Base-by-base conservation (phyloP, 2,113 vertebrate genomes). In the Nibea albiflora region DNA sequence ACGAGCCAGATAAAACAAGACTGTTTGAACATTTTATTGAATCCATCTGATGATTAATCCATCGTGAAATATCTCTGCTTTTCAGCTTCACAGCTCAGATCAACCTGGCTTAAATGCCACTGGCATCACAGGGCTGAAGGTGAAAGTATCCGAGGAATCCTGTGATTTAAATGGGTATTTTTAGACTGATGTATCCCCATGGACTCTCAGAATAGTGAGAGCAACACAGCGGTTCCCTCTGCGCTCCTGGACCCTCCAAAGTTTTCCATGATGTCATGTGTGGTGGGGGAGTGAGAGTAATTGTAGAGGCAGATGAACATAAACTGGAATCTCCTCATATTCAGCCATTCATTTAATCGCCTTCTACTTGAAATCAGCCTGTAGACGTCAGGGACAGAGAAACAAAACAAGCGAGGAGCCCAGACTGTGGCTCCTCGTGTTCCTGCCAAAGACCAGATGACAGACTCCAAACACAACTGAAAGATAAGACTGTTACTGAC, bases 121-220 rank as follows among this genome's bases (percentile, higher is more conserved):
- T 96, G 94, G 94, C 96, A 95, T 95, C 95, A 95, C 95, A 94
- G 95, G 93, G 95, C 94, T 94, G 93, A 95, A 95, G 94, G 95
- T 92, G 90, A 92, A 96, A 93, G 96, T 96, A 98, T 98, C 94
- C 87, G 74, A 94, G 93, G 96, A 97, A 97, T 97, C 95, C 86
- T 82, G 86, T 94, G 96, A 97, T 97, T 96, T 94, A 95, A 95
- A 94, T 35, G 80, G 88, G 89, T 98, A 99, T 98, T 98, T 98
- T 98, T 98, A 98, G 98, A 96, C 86, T 89, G 76, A 95, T 95
- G 95, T 96, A 94, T 97, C 96, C 87, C 87, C 44, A 26, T 52
- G 83, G 93, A 92, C 94, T 89, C 90, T 92, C 93, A 93, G 81
- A 85, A 92, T 79, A 87, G 88, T 64, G 81, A 87, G 83, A 91